These are phyloP conservation scores for Bovichtus variegatus DNA, from an alignment of 2,797 vertebrate species.

Conservation along the genomic window DNA sequence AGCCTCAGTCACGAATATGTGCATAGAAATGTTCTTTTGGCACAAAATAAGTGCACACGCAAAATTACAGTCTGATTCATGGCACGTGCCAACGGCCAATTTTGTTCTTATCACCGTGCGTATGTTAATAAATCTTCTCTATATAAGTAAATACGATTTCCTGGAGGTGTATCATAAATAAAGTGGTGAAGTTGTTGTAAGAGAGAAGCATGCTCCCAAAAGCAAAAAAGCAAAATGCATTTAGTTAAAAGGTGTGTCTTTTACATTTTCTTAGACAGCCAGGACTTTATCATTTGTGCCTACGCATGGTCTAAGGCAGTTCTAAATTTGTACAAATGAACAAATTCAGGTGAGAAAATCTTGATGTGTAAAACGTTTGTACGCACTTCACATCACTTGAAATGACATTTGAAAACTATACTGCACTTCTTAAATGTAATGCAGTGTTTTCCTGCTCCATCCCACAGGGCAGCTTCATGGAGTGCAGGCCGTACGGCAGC, in stretches of 20 bases:
- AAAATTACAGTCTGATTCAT: too few relatives aligned
- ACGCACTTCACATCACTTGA: not conserved
- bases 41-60: too few relatives aligned
- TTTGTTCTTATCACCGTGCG: too few relatives aligned
- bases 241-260: not conserved
- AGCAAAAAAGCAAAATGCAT: not conserved
- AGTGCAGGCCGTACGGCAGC: slow-evolving; percentile 94
- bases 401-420: not conserved
- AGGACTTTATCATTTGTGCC: not conserved
- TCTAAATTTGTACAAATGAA: not conserved
- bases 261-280: not conserved
- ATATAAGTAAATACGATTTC: not conserved
- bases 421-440: not conserved
- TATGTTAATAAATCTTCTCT: too few relatives aligned
- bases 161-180: not conserved
- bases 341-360: too few relatives aligned
- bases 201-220: not conserved
- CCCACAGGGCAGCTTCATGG: slow-evolving; percentile 95
- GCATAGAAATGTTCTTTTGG: too few relatives aligned
- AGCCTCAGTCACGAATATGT: too few relatives aligned
- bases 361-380: too few relatives aligned
- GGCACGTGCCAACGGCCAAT: too few relatives aligned
- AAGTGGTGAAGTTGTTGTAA: not conserved
- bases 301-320: not conserved
- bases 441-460: not conserved